A percentile compares a stretch with the other conserved stretches of the same genome.
Conservation (phyloP, 2,113 vertebrate genomes). For the Oceanodroma tethys region DNA sequence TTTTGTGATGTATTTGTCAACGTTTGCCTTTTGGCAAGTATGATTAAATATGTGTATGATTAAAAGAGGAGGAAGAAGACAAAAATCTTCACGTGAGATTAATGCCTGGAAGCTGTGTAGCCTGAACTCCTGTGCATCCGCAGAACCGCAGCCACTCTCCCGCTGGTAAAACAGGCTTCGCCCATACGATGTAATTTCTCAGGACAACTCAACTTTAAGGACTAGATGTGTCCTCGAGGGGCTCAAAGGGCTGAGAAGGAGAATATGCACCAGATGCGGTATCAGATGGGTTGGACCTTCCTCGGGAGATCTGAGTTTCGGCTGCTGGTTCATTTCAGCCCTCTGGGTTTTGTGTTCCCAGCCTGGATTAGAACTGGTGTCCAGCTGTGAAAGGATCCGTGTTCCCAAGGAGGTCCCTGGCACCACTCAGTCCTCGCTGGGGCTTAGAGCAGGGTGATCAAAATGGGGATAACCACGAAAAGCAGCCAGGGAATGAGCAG, state of each 20-base stretch:
- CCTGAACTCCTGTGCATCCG: not conserved
- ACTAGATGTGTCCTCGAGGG: rapidly evolving
- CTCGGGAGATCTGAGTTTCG: rapidly evolving
- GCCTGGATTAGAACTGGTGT: not conserved
- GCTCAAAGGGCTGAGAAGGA: not conserved
- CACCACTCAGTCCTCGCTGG: rapidly evolving
- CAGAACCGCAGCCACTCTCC: not conserved
- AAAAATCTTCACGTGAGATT: not conserved
- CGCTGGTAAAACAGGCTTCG: not conserved
- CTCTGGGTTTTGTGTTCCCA: not conserved
- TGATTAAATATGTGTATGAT: rapidly evolving
- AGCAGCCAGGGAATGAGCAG: not conserved
- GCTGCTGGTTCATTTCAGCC: not conserved
- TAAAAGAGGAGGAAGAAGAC: not conserved
- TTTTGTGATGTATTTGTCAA: not conserved
- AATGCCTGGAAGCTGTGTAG: not conserved
- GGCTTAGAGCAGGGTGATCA: not conserved
- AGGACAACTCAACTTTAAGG: not conserved
- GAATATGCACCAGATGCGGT: rapidly evolving
- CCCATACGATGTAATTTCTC: rapidly evolving
- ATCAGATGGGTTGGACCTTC: not conserved
- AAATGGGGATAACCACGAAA: not conserved
- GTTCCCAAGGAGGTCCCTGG: not conserved
- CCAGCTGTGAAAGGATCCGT: not conserved
- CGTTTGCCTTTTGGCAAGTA: not conserved